phyloP scores from a whole-genome alignment of 1,140 invertebrate genomes.

The Diorhabda sublineata region DNA sequence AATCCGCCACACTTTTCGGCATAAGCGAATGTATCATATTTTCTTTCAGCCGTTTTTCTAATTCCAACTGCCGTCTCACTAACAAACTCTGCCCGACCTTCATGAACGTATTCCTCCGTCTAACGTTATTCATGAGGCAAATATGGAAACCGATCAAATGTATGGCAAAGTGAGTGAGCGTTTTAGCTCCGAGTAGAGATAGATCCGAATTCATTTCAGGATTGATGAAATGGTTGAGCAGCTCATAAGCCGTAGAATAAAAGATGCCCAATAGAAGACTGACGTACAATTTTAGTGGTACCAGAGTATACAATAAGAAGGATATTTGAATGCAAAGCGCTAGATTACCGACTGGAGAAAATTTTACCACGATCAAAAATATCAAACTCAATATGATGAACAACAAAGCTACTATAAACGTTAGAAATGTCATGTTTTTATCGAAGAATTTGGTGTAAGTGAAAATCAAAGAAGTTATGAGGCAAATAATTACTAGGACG shows the following conservation, averaged over 20 bases:
- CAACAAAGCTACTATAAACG: constrained; percentile 60
- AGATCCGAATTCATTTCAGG: constrained; percentile 45
- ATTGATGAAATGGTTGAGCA: constrained; percentile 40
- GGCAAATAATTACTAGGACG: constrained; percentile 25
- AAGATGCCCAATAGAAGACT: constrained; percentile 70
- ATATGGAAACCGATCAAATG: constrained; percentile 92
- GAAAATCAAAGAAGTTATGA: constrained; percentile 59
- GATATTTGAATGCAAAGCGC: constrained; percentile 82
- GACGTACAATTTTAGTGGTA: constrained; percentile 85
- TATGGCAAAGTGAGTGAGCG: constrained; percentile 81
- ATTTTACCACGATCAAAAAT: constrained; percentile 46
- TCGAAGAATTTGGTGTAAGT: constrained; percentile 67
- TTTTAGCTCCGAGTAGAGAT: constrained; percentile 54
- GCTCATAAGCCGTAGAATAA: constrained; percentile 83
- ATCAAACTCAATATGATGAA: constrained; percentile 65
- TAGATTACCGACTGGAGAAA: constrained; percentile 75
- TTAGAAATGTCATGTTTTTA: constrained; percentile 59
- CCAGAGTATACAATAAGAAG: constrained; percentile 86
- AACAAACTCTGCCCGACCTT: constrained; percentile 90
- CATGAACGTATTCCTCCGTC: constrained; percentile 93
- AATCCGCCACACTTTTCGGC: constrained; percentile 86
- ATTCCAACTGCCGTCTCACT: constrained; percentile 80
- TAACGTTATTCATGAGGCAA: constrained; percentile 85
- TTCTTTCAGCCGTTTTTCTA: constrained; percentile 92
- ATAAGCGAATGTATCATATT: constrained; percentile 98